Evolutionary conservation across 2,888 invertebrate genomes (phyloP).

Genomic region (Epicampocera succincta): DNA sequence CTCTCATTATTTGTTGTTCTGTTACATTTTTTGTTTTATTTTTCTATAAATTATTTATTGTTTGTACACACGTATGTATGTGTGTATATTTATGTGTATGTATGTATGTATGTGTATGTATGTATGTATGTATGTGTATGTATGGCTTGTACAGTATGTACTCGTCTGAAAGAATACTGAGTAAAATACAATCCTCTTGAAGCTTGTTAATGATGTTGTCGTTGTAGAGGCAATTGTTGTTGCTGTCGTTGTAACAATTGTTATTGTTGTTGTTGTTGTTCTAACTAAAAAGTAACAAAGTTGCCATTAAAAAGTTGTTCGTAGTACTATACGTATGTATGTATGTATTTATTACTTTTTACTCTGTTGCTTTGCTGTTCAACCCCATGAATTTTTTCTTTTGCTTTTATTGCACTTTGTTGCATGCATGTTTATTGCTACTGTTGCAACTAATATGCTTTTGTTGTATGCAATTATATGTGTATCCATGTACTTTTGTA

Average conservation of each 20-base stretch:
- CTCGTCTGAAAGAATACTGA: no score
- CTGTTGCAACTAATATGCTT: slow-evolving; percentile 44
- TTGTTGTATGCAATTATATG: slow-evolving; percentile 30
- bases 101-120: no score
- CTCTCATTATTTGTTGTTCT: no score
- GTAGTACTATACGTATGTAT: neutral
- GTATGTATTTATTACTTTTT: neutral
- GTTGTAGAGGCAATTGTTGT: slow-evolving; percentile 25
- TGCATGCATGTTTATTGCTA: slow-evolving; percentile 48
- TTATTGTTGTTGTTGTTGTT: neutral
- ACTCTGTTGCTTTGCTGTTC: slow-evolving; percentile 5
- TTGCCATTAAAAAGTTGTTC: slow-evolving; percentile 54
- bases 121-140: no score
- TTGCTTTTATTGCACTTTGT: slow-evolving; percentile 8
- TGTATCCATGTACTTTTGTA: slow-evolving; percentile 4
- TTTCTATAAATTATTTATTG: no score
- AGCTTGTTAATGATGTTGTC: slow-evolving; percentile 53
- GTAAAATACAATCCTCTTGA: slow-evolving; percentile 19
- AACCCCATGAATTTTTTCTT: slow-evolving; percentile 1
- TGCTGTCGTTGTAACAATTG: slow-evolving; percentile 3
- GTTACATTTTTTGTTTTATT: no score
- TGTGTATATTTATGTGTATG: no score
- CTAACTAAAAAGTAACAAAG: slow-evolving; percentile 48
- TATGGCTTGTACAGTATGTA: neutral
- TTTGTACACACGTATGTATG: no score